These are phyloP conservation scores for Megaustenia siamemsis DNA, from an alignment of 2,888 invertebrate genomes.

Conservation along the genomic window DNA sequence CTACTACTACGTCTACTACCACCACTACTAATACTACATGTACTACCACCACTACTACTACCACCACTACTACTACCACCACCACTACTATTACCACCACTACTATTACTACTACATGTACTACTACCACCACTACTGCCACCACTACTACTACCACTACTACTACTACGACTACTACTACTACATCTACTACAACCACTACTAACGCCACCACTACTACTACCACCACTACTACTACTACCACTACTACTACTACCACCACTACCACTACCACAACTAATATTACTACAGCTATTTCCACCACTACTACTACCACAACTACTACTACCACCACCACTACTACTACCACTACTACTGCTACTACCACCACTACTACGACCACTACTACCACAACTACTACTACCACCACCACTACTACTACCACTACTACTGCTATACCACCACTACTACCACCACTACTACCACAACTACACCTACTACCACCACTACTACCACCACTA, in stretches of 20 bases:
- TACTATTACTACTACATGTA: neutral
- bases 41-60: neutral
- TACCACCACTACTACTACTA: too few species aligned
- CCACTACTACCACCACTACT: conserved; percentile 32
- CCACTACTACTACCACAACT: neutral
- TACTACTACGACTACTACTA: too few species aligned
- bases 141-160: neutral
- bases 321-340: neutral
- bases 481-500: conserved; percentile 35
- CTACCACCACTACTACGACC: conserved; percentile 38
- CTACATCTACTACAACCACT: too few species aligned
- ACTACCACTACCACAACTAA: too few species aligned
- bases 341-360: conserved; percentile 33
- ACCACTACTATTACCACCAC: neutral
- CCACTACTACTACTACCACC: too few species aligned
- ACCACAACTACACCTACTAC: conserved; percentile 37
- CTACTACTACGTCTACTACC: too few species aligned
- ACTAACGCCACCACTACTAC: too few species aligned
- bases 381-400: conserved; percentile 40
- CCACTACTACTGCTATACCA: conserved; percentile 31
- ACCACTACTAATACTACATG: too few species aligned
- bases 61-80: neutral
- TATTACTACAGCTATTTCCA: too few species aligned
- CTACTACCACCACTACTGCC: neutral
- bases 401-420: conserved; percentile 38